Conservation (phyloP, 2,888 invertebrate species). For the Eupithecia subfuscata region DNA sequence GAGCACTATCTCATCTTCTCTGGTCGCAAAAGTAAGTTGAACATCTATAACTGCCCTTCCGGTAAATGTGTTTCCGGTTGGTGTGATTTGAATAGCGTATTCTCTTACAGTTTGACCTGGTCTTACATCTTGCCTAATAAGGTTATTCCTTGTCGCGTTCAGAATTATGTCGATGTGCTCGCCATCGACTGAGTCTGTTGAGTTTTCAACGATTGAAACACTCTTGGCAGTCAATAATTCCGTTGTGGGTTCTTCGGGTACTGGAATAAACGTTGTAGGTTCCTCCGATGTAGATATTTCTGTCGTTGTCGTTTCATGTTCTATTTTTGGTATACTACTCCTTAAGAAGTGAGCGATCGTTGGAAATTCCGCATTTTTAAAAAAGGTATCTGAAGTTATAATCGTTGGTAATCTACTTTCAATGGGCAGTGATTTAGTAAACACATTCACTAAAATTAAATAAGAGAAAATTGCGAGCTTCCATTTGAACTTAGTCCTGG, state of each 20-base stretch:
- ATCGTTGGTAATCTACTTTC: slow-evolving; percentile 36
- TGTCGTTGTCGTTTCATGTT: slow-evolving; percentile 27
- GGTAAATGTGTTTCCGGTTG: slow-evolving; percentile 51
- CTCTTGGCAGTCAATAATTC: slow-evolving; percentile 12
- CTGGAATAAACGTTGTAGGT: slow-evolving; percentile 7
- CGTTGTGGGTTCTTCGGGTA: slow-evolving; percentile 12
- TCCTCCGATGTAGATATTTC: slow-evolving; percentile 16
- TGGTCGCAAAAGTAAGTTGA: slow-evolving; percentile 46
- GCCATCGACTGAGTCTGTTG: slow-evolving; percentile 20
- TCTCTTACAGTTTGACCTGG: slow-evolving; percentile 56
- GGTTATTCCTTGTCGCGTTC: slow-evolving; percentile 39
- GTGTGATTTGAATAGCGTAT: slow-evolving; percentile 58
- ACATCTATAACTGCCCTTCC: slow-evolving; percentile 60
- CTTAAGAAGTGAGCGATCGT: slow-evolving; percentile 19
- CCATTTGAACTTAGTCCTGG: slow-evolving; percentile 63
- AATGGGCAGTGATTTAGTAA: slow-evolving; percentile 59
- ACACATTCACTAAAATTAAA: slow-evolving; percentile 54
- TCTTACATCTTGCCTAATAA: slow-evolving; percentile 49
- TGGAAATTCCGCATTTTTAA: slow-evolving; percentile 40
- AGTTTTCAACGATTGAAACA: slow-evolving; percentile 12
- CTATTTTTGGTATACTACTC: slow-evolving; percentile 23
- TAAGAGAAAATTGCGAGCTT: slow-evolving; percentile 53
- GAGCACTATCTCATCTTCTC: slow-evolving; percentile 54
- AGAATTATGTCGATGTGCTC: slow-evolving; percentile 36
- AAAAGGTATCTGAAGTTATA: slow-evolving; percentile 40